Evolutionary conservation across 2,888 invertebrate genomes (phyloP), one percentile per base, ranked within the genome.

Genomic region (Adineta ricciae): DNA sequence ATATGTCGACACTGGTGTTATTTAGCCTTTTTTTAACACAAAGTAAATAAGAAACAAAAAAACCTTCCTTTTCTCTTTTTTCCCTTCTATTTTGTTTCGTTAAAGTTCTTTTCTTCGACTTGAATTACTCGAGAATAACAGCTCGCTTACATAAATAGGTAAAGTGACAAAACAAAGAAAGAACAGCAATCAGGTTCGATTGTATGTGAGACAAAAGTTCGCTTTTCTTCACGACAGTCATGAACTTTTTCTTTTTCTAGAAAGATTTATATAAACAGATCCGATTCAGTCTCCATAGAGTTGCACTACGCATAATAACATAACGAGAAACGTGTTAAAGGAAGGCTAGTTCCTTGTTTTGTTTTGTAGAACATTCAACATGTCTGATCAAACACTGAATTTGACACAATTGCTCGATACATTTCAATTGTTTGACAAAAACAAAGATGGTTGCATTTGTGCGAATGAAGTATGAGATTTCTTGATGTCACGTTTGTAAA

Each of bases 401-500:
- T 1, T 78, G 0, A n/a, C 41, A 19, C 78, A 78, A 41, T 78
- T 78, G n/a, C n/a, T 78, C n/a, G 78, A 78, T 38, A 41, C 78
- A 78, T 78, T 78, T 78, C 78, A 41, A 41, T 41, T 41, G n/a
- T 78, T 78, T 41, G 78, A 78, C 9, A 41, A 36, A 78, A 78
- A 78, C 4, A 41, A 78, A 41, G 78, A 78, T 78, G 78, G 78
- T 9, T 78, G 3, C 0, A 78, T 78, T 78, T 41, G 78, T 78
- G 5, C 7, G 2, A n/a, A 78, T 78, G 78, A 78, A 41, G 78
- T 78, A 50, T 50, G 50, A 50, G n/a, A n/a, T n/a, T n/a, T n/a
- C n/a, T n/a, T n/a, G n/a, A n/a, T n/a, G n/a, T n/a, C n/a, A n/a
- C n/a, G n/a, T n/a, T n/a, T n/a, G n/a, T n/a, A n/a, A n/a, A n/a